These are phyloP conservation scores for Saxidomus purpurata DNA, from an alignment of 1,140 invertebrate genomes.

Conservation along the genomic window DNA sequence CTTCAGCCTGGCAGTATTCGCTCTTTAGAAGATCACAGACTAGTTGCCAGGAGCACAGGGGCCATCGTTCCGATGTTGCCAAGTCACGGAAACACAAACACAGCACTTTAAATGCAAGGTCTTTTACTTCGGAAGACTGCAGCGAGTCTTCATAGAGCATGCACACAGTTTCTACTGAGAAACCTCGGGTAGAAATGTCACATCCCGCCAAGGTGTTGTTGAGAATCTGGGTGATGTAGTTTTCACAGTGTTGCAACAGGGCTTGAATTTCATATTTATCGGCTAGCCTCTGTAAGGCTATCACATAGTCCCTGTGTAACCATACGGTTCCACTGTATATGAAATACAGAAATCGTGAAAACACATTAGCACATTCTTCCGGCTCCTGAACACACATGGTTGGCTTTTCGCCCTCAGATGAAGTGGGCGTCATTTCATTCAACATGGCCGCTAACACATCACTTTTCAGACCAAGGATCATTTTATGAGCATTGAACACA, in stretches of 20 bases:
- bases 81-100: conserved; percentile 80
- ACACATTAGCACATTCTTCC: conserved; percentile 80
- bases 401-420: conserved; percentile 67
- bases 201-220: conserved; percentile 71
- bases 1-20: conserved; percentile 80
- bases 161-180: conserved; percentile 76
- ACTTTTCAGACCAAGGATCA: conserved; percentile 83
- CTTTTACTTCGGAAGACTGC: conserved; percentile 74
- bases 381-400: conserved; percentile 77
- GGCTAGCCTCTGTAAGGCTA: conserved; percentile 79
- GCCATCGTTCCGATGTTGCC: conserved; percentile 76
- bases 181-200: conserved; percentile 69
- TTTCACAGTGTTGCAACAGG: conserved; percentile 80
- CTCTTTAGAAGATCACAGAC: conserved; percentile 80
- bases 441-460: conserved; percentile 79
- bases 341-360: conserved; percentile 84
- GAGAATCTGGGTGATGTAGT: conserved; percentile 82
- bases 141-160: conserved; percentile 77
- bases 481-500: conserved; percentile 82
- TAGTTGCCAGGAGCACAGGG: conserved; percentile 75
- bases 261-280: conserved; percentile 80
- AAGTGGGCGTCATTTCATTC: conserved; percentile 68
- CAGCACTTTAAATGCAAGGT: conserved; percentile 79
- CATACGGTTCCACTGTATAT: conserved; percentile 84
- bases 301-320: conserved; percentile 83